phyloP scores from a whole-genome alignment of 2,888 invertebrate species.

The Mesorhabditis belari region DNA sequence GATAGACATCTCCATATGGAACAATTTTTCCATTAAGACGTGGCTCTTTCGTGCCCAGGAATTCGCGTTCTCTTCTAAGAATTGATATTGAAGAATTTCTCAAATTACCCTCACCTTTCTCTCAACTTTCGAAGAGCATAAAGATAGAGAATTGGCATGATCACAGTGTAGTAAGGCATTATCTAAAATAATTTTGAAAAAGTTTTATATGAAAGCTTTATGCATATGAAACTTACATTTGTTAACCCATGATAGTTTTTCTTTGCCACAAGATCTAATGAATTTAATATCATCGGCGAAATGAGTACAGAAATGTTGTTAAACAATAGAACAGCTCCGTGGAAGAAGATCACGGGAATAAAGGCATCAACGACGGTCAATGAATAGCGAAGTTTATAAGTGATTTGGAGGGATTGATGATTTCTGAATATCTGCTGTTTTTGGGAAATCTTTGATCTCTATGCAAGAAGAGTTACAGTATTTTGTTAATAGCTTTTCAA shows the following conservation, averaged over 20 bases:
- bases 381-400: not conserved
- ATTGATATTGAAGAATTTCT: not conserved
- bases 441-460: not conserved
- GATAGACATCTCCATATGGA: not conserved
- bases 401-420: not conserved
- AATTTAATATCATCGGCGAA: not conserved
- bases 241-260: not conserved
- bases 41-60: not conserved
- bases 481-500: not conserved
- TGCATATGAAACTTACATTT: too few species aligned
- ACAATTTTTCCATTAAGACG: not conserved
- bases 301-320: not conserved
- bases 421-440: not conserved
- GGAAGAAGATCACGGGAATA: not conserved
- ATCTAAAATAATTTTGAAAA: not conserved
- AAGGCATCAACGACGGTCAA: not conserved
- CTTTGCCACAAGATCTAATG: not conserved
- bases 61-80: not conserved
- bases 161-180: not conserved
- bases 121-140: not conserved
- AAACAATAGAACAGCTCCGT: not conserved
- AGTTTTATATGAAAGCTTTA: too few species aligned
- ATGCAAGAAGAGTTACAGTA: not conserved
- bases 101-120: not conserved
- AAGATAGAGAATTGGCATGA: not conserved